A percentile compares a stretch with the other conserved stretches of the same genome.
phyloP scores from a whole-genome alignment of 2,113 vertebrate species.

The Ellobius talpinus region DNA sequence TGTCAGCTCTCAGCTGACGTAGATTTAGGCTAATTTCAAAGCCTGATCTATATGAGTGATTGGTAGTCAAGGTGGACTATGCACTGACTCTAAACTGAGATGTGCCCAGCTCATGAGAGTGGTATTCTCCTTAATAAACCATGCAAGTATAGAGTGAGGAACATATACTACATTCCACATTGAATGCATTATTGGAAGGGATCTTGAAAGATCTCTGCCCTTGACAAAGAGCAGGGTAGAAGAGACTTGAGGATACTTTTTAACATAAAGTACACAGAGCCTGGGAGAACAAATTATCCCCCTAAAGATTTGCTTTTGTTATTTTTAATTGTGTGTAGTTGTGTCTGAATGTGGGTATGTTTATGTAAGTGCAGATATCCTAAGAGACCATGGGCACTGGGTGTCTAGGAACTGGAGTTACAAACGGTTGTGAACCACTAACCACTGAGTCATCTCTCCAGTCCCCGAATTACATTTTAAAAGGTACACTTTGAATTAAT shows the following conservation, averaged over 20 bases:
- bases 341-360: neutral
- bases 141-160: neutral
- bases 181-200: neutral
- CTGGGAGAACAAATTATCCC: neutral
- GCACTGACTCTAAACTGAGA: neutral
- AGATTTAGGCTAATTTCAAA: slow-evolving; percentile 42
- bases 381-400: neutral
- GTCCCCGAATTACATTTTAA: neutral
- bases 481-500: neutral
- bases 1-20: neutral
- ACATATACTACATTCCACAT: neutral
- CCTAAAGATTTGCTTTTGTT: neutral
- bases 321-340: neutral
- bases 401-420: neutral
- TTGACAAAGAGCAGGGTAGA: neutral
- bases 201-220: neutral
- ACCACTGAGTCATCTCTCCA: neutral
- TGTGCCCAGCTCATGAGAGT: neutral
- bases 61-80: neutral
- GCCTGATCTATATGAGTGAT: neutral
- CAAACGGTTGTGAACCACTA: neutral
- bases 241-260: neutral
- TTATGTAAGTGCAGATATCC: no score
- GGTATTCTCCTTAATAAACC: neutral
- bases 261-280: neutral